Conservation (phyloP, 2,797 vertebrate genomes). For the Microctenopoma stevenorrisi region DNA sequence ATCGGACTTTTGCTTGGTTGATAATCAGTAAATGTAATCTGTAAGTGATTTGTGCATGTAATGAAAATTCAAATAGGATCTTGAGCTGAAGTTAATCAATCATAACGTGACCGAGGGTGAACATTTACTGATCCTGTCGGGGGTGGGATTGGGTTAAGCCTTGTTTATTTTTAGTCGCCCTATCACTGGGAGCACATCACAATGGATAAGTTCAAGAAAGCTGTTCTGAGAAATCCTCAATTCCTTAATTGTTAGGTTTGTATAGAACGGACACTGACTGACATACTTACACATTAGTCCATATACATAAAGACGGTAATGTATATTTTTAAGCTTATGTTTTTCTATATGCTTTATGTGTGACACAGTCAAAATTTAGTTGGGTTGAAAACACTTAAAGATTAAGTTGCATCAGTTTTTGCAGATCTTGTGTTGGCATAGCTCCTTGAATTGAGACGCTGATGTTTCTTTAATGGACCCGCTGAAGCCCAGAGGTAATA, state of each 20-base stretch:
- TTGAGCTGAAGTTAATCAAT: background rate
- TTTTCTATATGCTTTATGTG: background rate
- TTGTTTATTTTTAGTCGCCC: constrained; percentile 14
- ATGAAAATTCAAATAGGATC: background rate
- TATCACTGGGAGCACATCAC: constrained; percentile 38
- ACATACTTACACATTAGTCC: no score
- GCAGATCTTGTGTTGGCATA: background rate
- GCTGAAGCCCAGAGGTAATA: constrained; percentile 7
- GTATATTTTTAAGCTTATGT: background rate
- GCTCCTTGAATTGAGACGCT: constrained; percentile 6
- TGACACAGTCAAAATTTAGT: background rate
- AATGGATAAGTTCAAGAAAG: constrained; percentile 9
- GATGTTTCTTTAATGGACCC: constrained; percentile 9
- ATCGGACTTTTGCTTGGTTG: background rate
- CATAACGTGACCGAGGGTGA: constrained; percentile 16
- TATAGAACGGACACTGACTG: background rate
- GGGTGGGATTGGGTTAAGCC: background rate
- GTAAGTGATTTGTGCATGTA: background rate
- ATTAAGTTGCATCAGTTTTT: background rate
- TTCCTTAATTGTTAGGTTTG: constrained; percentile 1
- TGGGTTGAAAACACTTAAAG: background rate
- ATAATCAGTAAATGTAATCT: background rate
- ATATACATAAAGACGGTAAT: background rate
- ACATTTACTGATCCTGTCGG: background rate
- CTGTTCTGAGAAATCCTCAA: background rate